These are phyloP conservation scores for Excalfactoria chinensis DNA, from an alignment of 2,113 vertebrate species.

Conservation along the genomic window DNA sequence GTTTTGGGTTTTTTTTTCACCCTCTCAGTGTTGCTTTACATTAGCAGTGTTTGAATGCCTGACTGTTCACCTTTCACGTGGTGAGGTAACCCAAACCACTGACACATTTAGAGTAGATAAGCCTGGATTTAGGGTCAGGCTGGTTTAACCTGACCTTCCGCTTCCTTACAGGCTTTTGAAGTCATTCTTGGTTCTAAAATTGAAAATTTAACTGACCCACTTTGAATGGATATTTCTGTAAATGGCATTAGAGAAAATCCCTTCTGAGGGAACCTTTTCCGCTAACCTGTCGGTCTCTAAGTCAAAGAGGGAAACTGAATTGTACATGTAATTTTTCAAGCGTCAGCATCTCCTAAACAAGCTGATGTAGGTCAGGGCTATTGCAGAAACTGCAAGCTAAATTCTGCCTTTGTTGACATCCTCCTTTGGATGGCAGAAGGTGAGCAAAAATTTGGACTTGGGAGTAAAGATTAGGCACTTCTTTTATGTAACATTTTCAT, in stretches of 20 bases:
- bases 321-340: neutral
- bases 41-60: neutral
- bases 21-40: accelerated
- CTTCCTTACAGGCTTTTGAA: neutral
- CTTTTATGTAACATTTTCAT: neutral
- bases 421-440: neutral
- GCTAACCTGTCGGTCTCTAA: slow-evolving; percentile 49
- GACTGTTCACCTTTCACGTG: neutral
- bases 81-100: slow-evolving; percentile 37
- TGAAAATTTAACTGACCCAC: slow-evolving; percentile 75
- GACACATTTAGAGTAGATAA: neutral
- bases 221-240: slow-evolving; percentile 80
- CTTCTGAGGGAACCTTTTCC: slow-evolving; percentile 69
- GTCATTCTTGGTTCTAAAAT: slow-evolving; percentile 7
- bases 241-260: slow-evolving; percentile 62
- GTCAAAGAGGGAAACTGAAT: slow-evolving; percentile 65
- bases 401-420: neutral
- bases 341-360: neutral
- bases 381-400: neutral
- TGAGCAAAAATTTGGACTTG: neutral
- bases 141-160: slow-evolving; percentile 12
- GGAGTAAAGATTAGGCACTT: neutral
- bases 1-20: neutral
- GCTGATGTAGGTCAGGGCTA: neutral
- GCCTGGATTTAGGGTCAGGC: neutral